Evolutionary conservation across 2,113 vertebrate species (phyloP), one percentile per base, ranked within the genome.

Genomic region (Cyprinus carpio): DNA sequence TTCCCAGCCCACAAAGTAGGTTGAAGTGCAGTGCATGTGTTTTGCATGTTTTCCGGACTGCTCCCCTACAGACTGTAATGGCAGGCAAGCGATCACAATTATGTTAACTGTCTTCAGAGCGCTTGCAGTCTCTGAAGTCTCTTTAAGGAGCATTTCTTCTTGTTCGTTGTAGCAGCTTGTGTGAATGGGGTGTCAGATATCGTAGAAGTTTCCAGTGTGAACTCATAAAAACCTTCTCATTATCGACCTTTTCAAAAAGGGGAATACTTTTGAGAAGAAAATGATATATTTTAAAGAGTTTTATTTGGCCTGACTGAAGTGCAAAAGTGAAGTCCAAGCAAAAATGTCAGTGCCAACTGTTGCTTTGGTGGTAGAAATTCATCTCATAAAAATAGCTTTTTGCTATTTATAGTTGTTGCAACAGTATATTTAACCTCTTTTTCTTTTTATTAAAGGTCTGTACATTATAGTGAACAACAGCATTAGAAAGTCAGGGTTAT

Each of bases 1-100:
- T 71, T 96, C 91, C 85, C 97, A 98, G 87, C 98, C 97, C 80
- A 98, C 97, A 76, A 92, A 89, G 98, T 99, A 95, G 95, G 97
- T 86, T 60, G 40, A 25, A 62, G 23, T 76, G 74, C 23, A 75
- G 12, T 25, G 58, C 40, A 58, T 71, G 20, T 81, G 49, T 54
- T 34, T 23, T 56, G 13, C 18, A 2, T 56, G 12, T 29, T 71
- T 29, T 81, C 43, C n/a, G 25, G 20, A 3, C 40, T 58, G n/a
- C 74, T 90, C 84, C 86, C 81, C 43, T 77, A 74, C 75, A 88
- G 13, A 37, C 79, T 74, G 23, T 89, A 90, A 89, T 88, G 23
- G 29, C 79, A 60, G 69, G 62, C 75, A 89, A 78, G 81, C 84
- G 83, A 79, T 78, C 74, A 75, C 86, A 81, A 89, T 92, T 89